Evolutionary conservation across 2,797 vertebrate species (phyloP), one percentile per base, ranked within the genome.

Genomic region (Chaetodon trifasciatus): DNA sequence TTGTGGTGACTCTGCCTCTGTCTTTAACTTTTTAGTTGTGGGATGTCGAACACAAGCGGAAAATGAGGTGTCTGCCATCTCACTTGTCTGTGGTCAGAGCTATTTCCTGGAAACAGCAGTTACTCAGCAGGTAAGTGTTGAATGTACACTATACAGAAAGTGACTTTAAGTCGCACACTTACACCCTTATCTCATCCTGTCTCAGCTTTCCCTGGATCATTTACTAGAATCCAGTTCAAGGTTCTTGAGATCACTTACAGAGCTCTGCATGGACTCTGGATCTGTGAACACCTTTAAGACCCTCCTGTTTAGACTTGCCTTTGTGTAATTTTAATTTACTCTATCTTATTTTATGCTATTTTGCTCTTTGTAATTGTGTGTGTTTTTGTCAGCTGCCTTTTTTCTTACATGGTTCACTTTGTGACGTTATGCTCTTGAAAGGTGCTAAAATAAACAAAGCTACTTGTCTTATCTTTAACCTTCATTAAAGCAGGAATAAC

Each of bases 21-120:
- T 66, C 23, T 83, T 40, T 82, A 71, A 79, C 70, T 78, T 85
- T 83, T 58, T n/a, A 96, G 95, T 40, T 96, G 77, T 96, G 96
- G 96, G 95, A 97, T 81, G 89, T 94, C 65, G 94, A 96, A 82
- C 91, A 76, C 10, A 92, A 91, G 85, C 91, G 92, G 71, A 93
- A 2, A 5, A 39, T 95, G 79, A 94, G 92, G 82, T 90, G 75
- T 83, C 86, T 96, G 69, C 77, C 84, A 17, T 93, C 94, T 42
- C 96, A 97, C 40, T 69, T 93, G 17, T 95, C 93, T 70, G 93
- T 92, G 63, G 95, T 95, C 78, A 90, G 95, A 73, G 91, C 93
- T 0, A 74, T 97, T 86, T 96, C 94, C 81, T 96, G 96, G 95
- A 97, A 95, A 84, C 83, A 94, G 49, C 92, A 91, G 56, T 83